Percentiles rank a stretch among this genome's conserved stretches.
Conservation (phyloP, 2,113 vertebrate genomes). For the Ptilorrhoa leucosticta region DNA sequence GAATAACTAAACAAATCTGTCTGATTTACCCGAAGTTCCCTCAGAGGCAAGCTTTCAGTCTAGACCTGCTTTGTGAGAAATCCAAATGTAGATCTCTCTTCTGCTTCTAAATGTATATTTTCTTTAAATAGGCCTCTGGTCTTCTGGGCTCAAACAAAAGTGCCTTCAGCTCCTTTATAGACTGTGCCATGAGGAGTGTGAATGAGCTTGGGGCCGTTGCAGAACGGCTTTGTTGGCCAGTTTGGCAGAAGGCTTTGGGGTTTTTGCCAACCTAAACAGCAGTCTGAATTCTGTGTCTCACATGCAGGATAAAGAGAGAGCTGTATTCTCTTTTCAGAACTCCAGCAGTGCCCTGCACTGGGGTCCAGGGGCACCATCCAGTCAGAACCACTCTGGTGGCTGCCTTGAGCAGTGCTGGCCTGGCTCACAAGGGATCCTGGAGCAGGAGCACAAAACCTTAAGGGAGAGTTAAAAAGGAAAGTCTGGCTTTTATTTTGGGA, state of each 20-base stretch:
- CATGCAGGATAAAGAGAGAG: constrained; percentile 8
- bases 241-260: neutral
- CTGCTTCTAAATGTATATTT: constrained; percentile 2
- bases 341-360: neutral
- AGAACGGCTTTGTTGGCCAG: neutral
- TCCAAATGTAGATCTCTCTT: neutral
- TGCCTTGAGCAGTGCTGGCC: neutral
- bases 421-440: neutral
- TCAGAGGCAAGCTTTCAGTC: neutral
- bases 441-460: neutral
- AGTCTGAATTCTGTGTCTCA: constrained; percentile 4
- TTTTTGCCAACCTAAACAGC: constrained; percentile 44
- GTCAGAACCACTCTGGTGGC: neutral
- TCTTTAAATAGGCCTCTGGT: constrained; percentile 10
- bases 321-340: neutral
- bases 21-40: neutral
- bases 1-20: neutral
- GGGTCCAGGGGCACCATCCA: neutral
- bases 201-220: neutral
- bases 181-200: neutral
- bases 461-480: neutral
- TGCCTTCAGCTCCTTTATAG: constrained; percentile 26
- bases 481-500: neutral
- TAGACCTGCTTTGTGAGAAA: neutral
- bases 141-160: neutral